A percentile compares a stretch with the other conserved stretches of the same genome.
phyloP scores from a whole-genome alignment of 2,113 vertebrate genomes.

The Hyla sarda region DNA sequence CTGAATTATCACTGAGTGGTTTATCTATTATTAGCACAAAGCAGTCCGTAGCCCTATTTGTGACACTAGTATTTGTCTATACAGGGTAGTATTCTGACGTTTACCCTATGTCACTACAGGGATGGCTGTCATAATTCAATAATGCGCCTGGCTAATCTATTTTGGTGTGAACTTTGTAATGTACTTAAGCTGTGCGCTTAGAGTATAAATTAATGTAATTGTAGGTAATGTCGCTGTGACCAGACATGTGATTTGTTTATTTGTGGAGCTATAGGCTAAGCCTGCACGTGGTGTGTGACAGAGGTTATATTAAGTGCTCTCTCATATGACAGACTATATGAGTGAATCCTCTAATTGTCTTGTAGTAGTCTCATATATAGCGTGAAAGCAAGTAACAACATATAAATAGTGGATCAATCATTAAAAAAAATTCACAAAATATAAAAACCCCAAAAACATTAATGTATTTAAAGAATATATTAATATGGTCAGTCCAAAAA shows the following conservation, averaged over 20 bases:
- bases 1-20: background rate
- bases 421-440: too few relatives aligned
- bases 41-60: background rate
- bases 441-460: too few relatives aligned
- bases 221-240: conserved; percentile 16
- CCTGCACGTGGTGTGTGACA: background rate
- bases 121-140: conserved; percentile 34
- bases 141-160: conserved; percentile 33
- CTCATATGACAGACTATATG: background rate
- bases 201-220: conserved; percentile 34
- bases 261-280: background rate
- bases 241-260: conserved; percentile 30
- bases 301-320: background rate
- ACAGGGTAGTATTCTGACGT: conserved; percentile 25
- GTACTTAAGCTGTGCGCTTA: conserved; percentile 26
- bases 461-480: too few relatives aligned
- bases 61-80: conserved; percentile 31
- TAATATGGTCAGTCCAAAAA: too few relatives aligned
- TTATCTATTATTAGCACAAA: background rate
- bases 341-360: background rate
- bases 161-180: conserved; percentile 35
- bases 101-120: conserved; percentile 24
- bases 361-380: background rate
- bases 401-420: too few relatives aligned
- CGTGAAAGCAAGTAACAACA: background rate